Percentiles rank a stretch among this genome's conserved stretches.
phyloP scores from a whole-genome alignment of 2,888 invertebrate genomes.

The Agrilus cyanescens region DNA sequence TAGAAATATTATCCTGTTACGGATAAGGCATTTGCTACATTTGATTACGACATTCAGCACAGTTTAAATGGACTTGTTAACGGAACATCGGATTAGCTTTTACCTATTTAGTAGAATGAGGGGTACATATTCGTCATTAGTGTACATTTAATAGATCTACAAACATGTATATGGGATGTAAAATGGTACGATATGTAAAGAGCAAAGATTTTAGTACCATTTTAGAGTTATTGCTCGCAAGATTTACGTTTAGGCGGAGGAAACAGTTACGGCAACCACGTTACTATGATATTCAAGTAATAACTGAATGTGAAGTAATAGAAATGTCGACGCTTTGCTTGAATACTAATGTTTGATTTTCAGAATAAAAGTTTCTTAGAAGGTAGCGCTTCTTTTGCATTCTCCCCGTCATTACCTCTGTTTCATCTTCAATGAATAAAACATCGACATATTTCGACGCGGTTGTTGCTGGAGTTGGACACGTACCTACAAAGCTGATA shows the following conservation, averaged over 20 bases:
- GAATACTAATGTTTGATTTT: background rate
- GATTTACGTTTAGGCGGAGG: constrained; percentile 7
- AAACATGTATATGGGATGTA: background rate
- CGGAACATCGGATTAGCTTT: too few relatives aligned
- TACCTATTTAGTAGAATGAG: too few relatives aligned
- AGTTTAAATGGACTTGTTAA: too few relatives aligned
- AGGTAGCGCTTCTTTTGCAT: too few relatives aligned
- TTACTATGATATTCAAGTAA: constrained; percentile 13
- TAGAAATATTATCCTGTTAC: too few relatives aligned
- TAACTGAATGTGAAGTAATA: constrained; percentile 14
- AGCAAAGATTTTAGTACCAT: background rate
- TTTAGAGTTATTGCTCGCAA: background rate
- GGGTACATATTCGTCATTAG: background rate
- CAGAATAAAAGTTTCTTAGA: background rate
- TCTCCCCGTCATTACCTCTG: too few relatives aligned
- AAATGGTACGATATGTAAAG: background rate
- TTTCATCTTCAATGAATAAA: too few relatives aligned
- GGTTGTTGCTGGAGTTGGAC: too few relatives aligned
- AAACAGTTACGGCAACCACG: constrained; percentile 14
- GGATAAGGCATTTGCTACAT: too few relatives aligned
- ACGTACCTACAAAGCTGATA: too few relatives aligned
- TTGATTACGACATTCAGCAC: too few relatives aligned
- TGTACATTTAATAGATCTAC: background rate
- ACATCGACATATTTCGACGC: too few relatives aligned
- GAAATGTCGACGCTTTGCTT: constrained; percentile 8